Evolutionary conservation across 2,797 vertebrate genomes (phyloP).

Genomic region (Babyrousa celebensis): DNA sequence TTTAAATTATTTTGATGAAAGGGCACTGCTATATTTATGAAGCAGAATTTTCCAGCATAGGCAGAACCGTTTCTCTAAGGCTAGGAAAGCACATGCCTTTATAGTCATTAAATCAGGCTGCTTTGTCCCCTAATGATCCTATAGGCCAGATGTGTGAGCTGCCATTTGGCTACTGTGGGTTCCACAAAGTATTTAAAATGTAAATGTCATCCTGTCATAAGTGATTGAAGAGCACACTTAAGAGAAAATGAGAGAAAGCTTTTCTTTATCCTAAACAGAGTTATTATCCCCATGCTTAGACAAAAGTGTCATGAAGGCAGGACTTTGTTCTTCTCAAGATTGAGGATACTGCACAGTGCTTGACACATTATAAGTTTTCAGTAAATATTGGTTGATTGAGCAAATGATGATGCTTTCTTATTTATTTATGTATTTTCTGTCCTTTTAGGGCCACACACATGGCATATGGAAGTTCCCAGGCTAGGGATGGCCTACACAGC

Average conservation of each 20-base stretch:
- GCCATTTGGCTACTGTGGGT: neutral
- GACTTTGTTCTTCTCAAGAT: neutral
- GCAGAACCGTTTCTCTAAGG: neutral
- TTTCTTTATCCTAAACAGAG: neutral
- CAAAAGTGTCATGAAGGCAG: neutral
- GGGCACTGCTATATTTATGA: neutral
- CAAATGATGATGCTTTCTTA: neutral
- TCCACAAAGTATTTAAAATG: neutral
- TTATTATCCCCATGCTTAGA: neutral
- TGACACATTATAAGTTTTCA: neutral
- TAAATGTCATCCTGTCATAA: neutral
- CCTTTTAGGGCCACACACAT: too few species aligned
- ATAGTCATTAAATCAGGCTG: neutral
- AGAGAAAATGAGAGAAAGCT: neutral
- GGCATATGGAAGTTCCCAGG: too few species aligned
- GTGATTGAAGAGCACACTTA: neutral
- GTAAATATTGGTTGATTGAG: neutral
- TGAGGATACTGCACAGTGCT: fast-evolving
- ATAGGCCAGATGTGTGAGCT: neutral
- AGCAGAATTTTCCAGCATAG: neutral
- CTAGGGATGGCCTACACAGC: too few species aligned
- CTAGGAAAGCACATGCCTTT: neutral
- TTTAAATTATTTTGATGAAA: slow-evolving; percentile 50
- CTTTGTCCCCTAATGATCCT: neutral
- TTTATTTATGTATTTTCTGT: too few species aligned